phyloP scores from a whole-genome alignment of 2,113 vertebrate species.

The Copsychus sechellarum region DNA sequence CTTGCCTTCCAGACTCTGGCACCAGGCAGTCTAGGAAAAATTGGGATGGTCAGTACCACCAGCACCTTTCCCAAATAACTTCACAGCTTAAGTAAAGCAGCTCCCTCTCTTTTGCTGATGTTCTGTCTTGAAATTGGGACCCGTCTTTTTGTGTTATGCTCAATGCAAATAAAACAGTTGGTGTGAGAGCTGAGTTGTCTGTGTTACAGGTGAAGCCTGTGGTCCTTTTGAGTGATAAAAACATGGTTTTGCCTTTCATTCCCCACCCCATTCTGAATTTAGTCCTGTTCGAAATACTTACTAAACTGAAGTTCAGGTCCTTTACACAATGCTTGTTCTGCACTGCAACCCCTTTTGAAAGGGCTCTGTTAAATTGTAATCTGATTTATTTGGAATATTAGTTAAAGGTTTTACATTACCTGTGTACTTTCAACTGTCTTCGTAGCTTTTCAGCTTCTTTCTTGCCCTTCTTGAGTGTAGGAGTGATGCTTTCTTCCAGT shows the following conservation, averaged over 20 bases:
- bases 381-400: not conserved
- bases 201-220: accelerated
- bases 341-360: not conserved
- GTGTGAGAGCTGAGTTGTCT: not conserved
- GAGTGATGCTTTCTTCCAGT: not conserved
- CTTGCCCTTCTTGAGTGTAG: not conserved
- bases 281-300: not conserved
- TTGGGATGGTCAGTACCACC: not conserved
- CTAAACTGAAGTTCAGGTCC: not conserved
- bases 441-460: not conserved
- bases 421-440: not conserved
- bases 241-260: not conserved
- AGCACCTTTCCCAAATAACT: not conserved
- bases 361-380: not conserved
- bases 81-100: not conserved
- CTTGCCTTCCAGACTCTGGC: not conserved
- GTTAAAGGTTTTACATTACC: not conserved
- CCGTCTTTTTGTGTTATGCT: not conserved
- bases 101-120: not conserved
- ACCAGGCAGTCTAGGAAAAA: not conserved
- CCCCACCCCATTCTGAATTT: not conserved
- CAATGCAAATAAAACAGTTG: not conserved
- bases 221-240: not conserved
- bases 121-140: not conserved
- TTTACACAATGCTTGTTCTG: not conserved